Evolutionary conservation across 1,140 invertebrate species (phyloP).

Genomic region (Pogonus chalceus): DNA sequence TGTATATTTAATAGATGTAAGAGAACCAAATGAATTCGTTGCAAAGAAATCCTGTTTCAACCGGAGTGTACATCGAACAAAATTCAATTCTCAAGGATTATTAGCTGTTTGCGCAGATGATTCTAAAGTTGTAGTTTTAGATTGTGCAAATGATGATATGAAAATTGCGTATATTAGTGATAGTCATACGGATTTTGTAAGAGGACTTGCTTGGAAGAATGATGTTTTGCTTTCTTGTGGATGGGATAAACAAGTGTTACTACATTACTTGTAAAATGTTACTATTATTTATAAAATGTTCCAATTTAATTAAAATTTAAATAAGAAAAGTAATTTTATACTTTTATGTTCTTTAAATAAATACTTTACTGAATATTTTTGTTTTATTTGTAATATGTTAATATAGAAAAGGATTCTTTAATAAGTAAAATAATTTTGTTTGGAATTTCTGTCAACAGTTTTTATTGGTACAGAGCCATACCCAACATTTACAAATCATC

Average conservation of each 20-base stretch:
- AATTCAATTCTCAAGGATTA: constrained; percentile 17
- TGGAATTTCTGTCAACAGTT: constrained; percentile 4
- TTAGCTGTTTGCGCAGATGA: constrained; percentile 25
- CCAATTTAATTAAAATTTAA: no score
- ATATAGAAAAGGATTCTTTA: no score
- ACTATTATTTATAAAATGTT: no score
- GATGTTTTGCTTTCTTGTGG: constrained; percentile 27
- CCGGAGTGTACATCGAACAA: constrained; percentile 17
- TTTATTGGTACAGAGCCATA: constrained; percentile 7
- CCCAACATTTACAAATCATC: not conserved
- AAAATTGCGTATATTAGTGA: constrained; percentile 19
- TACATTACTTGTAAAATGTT: not conserved
- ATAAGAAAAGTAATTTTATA: no score
- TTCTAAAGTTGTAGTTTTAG: constrained; percentile 20
- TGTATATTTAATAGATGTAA: constrained; percentile 24
- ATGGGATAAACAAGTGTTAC: constrained; percentile 20
- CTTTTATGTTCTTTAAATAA: no score
- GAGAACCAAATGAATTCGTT: constrained; percentile 25
- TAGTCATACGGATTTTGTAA: constrained; percentile 19
- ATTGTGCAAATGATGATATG: constrained; percentile 16
- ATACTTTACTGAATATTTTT: no score
- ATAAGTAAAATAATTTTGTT: no score
- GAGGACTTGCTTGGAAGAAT: constrained; percentile 23
- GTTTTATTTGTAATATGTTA: no score
- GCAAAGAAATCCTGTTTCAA: constrained; percentile 18